A percentile compares a stretch with the other conserved stretches of the same genome.
Evolutionary conservation across 2,797 vertebrate genomes (phyloP).

Genomic region (Ceryle rudis): DNA sequence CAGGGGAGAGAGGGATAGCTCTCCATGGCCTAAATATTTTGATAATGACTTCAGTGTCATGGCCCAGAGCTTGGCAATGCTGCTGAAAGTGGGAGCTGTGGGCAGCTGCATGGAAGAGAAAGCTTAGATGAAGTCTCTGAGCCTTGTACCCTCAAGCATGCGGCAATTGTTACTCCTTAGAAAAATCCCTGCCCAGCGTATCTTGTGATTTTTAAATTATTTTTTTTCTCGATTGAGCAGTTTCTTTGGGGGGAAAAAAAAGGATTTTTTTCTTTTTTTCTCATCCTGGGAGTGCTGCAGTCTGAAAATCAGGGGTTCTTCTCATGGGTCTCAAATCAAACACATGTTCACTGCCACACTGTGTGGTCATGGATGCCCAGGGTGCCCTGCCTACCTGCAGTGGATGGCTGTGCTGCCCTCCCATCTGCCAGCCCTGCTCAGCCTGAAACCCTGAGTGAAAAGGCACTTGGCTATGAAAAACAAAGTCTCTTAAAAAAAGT

Average conservation of each 20-base stretch:
- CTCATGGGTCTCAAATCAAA: fast-evolving
- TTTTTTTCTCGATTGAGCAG: fast-evolving
- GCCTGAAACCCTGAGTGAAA: background rate
- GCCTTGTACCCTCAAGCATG: background rate
- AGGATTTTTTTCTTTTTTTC: background rate
- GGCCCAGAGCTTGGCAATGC: background rate
- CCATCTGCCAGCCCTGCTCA: background rate
- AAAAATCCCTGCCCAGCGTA: background rate
- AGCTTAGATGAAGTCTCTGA: background rate
- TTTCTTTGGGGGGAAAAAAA: background rate
- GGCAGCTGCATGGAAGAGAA: background rate
- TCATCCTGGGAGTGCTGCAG: background rate
- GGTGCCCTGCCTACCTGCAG: background rate
- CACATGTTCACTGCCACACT: fast-evolving
- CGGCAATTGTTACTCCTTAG: background rate
- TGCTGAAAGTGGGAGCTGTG: background rate
- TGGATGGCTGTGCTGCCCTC: background rate
- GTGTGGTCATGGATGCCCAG: fast-evolving
- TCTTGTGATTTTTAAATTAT: fast-evolving
- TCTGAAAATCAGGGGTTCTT: background rate
- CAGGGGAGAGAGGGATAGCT: background rate
- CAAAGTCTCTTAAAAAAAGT: background rate
- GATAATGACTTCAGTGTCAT: constrained; percentile 37
- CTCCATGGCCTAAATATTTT: constrained; percentile 49
- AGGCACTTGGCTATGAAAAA: background rate